phyloP scores from a whole-genome alignment of 1,140 invertebrate species.

The Acromyrmex echinatior region DNA sequence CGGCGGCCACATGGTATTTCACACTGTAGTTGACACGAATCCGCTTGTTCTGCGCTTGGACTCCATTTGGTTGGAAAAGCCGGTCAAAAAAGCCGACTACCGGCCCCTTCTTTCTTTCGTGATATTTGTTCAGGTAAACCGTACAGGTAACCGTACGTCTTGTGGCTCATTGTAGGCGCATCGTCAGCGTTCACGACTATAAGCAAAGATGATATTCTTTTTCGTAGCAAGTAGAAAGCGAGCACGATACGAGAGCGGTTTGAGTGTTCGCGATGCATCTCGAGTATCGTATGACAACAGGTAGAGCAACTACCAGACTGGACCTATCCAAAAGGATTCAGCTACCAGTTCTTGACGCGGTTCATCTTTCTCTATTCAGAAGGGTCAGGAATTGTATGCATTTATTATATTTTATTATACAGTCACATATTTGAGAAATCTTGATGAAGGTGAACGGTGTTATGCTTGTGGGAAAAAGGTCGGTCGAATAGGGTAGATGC shows the following conservation, averaged over 20 bases:
- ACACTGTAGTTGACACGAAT: slow-evolving; percentile 78
- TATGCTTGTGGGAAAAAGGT: slow-evolving; percentile 1
- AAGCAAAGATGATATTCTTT: slow-evolving; percentile 59
- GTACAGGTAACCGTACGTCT: not conserved
- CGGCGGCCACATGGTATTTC: slow-evolving; percentile 74
- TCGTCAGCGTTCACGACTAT: slow-evolving; percentile 29
- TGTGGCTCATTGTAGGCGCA: not conserved
- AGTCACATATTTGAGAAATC: slow-evolving; percentile 26
- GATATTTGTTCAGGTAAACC: not conserved
- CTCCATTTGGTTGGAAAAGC: slow-evolving; percentile 33
- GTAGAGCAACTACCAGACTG: slow-evolving; percentile 67
- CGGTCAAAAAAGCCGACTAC: not conserved
- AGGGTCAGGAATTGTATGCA: not conserved
- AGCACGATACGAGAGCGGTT: slow-evolving; percentile 66
- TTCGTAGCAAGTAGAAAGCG: slow-evolving; percentile 23
- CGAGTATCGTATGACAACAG: slow-evolving; percentile 78
- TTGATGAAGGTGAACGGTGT: slow-evolving; percentile 19
- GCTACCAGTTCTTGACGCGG: slow-evolving; percentile 71
- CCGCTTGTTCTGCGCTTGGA: not conserved
- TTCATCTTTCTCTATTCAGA: slow-evolving; percentile 60
- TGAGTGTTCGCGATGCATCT: slow-evolving; percentile 66
- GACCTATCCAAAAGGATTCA: slow-evolving; percentile 67
- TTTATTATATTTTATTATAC: not conserved
- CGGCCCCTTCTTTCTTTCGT: not conserved
- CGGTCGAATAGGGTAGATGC: not conserved